phyloP scores from a whole-genome alignment of 2,888 invertebrate genomes.

The Ptycholaimellus sp. region DNA sequence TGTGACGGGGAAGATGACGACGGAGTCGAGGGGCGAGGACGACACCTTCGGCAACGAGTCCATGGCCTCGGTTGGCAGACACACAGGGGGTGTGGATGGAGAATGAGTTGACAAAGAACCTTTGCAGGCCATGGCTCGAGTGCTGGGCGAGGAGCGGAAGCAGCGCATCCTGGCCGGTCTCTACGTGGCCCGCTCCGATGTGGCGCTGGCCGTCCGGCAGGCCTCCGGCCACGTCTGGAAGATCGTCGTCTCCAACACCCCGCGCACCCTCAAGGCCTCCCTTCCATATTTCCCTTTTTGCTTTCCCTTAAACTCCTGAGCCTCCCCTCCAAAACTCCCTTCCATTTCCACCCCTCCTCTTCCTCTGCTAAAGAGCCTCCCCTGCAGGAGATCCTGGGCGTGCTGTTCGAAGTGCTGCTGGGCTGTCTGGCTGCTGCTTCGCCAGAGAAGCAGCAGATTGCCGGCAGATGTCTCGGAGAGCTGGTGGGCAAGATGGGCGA shows the following conservation, averaged over 20 bases:
- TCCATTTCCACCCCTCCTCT: no score
- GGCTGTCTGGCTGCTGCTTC: slow-evolving; percentile 85
- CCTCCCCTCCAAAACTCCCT: no score
- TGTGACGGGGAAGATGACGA: slow-evolving; percentile 94
- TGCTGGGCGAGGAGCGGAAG: slow-evolving; percentile 62
- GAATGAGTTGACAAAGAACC: slow-evolving; percentile 8
- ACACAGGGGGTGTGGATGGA: no score
- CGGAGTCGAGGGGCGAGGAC: slow-evolving; percentile 74
- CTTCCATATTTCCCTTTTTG: no score
- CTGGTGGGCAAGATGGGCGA: slow-evolving; percentile 88
- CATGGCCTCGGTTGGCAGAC: no score
- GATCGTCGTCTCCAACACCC: slow-evolving; percentile 91
- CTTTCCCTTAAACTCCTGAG: no score
- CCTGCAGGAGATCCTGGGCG: slow-evolving; percentile 83
- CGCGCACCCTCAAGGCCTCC: slow-evolving; percentile 73
- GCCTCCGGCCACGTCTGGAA: slow-evolving; percentile 98
- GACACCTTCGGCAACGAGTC: slow-evolving; percentile 96
- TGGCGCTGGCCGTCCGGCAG: slow-evolving; percentile 82
- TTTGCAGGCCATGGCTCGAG: slow-evolving; percentile 61
- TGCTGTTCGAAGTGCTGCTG: slow-evolving; percentile 64
- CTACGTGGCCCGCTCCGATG: slow-evolving; percentile 91
- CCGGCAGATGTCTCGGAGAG: slow-evolving; percentile 82
- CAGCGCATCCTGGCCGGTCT: slow-evolving; percentile 75
- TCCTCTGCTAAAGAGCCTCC: no score
- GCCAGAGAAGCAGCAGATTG: slow-evolving; percentile 78